These are phyloP conservation scores for Astropecten irregularis DNA, from an alignment of 53 echinoderm and acorn worm genomes.

Conservation along the genomic window DNA sequence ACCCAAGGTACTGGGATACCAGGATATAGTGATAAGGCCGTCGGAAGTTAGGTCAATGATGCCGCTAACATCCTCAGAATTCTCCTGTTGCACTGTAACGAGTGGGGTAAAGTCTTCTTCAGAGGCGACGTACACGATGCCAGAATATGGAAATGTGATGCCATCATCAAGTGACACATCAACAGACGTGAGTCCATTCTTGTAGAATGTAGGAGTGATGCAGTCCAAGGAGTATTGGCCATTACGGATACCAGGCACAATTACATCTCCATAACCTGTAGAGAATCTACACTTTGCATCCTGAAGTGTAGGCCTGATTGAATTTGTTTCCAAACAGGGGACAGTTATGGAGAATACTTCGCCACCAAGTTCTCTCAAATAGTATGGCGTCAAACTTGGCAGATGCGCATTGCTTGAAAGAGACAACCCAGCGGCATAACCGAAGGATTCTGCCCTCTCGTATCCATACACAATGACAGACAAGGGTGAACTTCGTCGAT, in stretches of 20 bases:
- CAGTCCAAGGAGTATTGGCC: conserved; percentile 47
- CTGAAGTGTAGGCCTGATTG: neutral
- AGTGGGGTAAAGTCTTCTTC: conserved; percentile 50
- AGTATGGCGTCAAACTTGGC: conserved; percentile 55
- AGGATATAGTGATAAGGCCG: conserved; percentile 8
- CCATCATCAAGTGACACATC: conserved; percentile 51
- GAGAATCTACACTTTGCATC: conserved; percentile 47
- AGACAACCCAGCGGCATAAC: conserved; percentile 73
- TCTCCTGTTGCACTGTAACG: conserved; percentile 27
- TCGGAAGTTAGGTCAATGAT: conserved; percentile 25
- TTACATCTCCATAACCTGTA: conserved; percentile 13
- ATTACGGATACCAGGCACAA: conserved; percentile 18
- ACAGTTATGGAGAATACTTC: conserved; percentile 52
- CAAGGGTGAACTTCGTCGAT: conserved; percentile 34
- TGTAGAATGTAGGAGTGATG: conserved; percentile 52
- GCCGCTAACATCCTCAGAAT: neutral
- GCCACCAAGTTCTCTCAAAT: conserved; percentile 65
- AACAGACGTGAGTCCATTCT: conserved; percentile 34
- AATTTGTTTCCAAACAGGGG: conserved; percentile 39
- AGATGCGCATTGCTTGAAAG: conserved; percentile 50
- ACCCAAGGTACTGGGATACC: conserved; percentile 37
- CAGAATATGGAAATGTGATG: conserved; percentile 53
- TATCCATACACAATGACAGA: conserved; percentile 73
- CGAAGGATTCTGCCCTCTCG: conserved; percentile 57
- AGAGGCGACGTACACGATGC: conserved; percentile 56